These are phyloP conservation scores for Gonatopus flavifemur DNA, from an alignment of 1,140 invertebrate genomes.

Conservation along the genomic window DNA sequence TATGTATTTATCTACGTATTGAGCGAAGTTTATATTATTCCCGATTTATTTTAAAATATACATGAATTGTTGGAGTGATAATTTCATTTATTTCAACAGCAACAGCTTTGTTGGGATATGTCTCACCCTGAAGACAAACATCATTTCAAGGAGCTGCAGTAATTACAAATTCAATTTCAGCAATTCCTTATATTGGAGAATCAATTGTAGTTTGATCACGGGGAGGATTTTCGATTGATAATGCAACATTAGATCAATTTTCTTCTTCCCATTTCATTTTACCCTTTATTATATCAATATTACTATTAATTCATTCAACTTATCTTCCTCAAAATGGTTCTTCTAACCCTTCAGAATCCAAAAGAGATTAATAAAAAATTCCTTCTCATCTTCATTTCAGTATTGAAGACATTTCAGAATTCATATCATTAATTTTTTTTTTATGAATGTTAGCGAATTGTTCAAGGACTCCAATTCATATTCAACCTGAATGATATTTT, in stretches of 20 bases:
- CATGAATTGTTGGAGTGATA: slow-evolving; percentile 61
- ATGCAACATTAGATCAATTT: slow-evolving; percentile 70
- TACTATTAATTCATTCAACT: slow-evolving; percentile 65
- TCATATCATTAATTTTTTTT: slow-evolving; percentile 56
- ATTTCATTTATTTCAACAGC: slow-evolving; percentile 66
- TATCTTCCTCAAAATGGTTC: slow-evolving; percentile 66
- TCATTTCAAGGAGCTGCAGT: slow-evolving; percentile 72
- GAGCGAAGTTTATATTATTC: slow-evolving; percentile 62
- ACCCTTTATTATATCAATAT: slow-evolving; percentile 65
- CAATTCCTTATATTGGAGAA: slow-evolving; percentile 66
- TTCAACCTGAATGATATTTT: slow-evolving; percentile 79
- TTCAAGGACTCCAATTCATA: slow-evolving; percentile 68
- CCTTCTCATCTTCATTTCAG: slow-evolving; percentile 63
- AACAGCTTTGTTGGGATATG: slow-evolving; percentile 71
- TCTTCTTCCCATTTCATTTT: slow-evolving; percentile 72
- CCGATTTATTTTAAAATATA: slow-evolving; percentile 56
- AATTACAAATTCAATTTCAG: slow-evolving; percentile 71
- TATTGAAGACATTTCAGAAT: slow-evolving; percentile 63
- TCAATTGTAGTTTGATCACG: slow-evolving; percentile 67
- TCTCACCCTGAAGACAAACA: slow-evolving; percentile 72
- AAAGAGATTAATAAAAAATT: slow-evolving; percentile 65
- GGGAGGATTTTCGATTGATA: slow-evolving; percentile 69
- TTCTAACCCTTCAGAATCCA: slow-evolving; percentile 63
- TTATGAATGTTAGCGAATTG: slow-evolving; percentile 65
- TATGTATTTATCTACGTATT: slow-evolving; percentile 60